These are phyloP conservation scores for Xenopus borealis DNA, from an alignment of 2,113 vertebrate genomes.

Conservation along the genomic window DNA sequence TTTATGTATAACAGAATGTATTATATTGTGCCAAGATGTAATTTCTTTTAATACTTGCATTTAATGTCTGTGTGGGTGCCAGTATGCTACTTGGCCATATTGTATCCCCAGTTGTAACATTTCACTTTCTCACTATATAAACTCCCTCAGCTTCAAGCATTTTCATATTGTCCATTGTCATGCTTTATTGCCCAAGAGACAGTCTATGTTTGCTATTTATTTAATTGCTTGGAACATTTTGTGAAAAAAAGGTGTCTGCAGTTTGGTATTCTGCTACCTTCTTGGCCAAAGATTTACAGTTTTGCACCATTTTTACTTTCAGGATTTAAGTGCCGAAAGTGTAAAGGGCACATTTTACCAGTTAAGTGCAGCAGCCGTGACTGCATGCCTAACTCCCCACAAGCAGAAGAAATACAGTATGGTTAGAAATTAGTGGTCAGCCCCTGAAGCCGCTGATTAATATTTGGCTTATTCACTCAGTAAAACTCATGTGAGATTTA, in stretches of 20 bases:
- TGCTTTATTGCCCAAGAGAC: slow-evolving; percentile 57
- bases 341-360: slow-evolving; percentile 54
- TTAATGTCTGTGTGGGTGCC: too few relatives aligned
- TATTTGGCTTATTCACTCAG: slow-evolving; percentile 75
- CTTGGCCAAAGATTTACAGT: slow-evolving; percentile 71
- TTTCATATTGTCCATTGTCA: slow-evolving; percentile 60
- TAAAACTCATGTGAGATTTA: slow-evolving; percentile 78
- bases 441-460: slow-evolving; percentile 77
- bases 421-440: slow-evolving; percentile 58
- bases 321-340: slow-evolving; percentile 59
- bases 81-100: neutral
- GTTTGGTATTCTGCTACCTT: slow-evolving; percentile 57
- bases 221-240: slow-evolving; percentile 66
- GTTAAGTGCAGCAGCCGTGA: slow-evolving; percentile 57
- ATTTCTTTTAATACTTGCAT: too few relatives aligned
- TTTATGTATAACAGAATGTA: too few relatives aligned
- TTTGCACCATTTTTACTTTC: slow-evolving; percentile 62
- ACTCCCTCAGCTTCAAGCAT: slow-evolving; percentile 49
- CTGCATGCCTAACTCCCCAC: slow-evolving; percentile 52
- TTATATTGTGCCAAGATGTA: too few relatives aligned
- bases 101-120: slow-evolving; percentile 25
- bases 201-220: slow-evolving; percentile 59
- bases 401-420: slow-evolving; percentile 65
- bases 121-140: slow-evolving; percentile 34
- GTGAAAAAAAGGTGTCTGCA: slow-evolving; percentile 53